Conservation (phyloP, 2,888 invertebrate species). For the Quadriops clusia region DNA sequence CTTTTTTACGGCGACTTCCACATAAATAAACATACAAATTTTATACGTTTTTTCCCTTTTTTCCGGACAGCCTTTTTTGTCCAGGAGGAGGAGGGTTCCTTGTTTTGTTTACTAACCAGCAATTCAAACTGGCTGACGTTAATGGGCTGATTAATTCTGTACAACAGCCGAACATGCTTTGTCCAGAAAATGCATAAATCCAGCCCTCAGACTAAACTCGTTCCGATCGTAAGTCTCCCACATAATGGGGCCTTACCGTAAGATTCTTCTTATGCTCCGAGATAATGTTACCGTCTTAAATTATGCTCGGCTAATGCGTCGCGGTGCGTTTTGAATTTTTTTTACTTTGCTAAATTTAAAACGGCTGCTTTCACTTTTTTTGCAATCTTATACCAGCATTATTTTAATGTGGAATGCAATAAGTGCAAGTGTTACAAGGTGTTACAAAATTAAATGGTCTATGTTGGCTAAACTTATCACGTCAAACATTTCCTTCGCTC, state of each 20-base stretch:
- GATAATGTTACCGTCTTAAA: constrained; percentile 12
- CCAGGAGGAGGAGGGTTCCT: constrained; percentile 4
- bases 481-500: not conserved
- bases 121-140: constrained; percentile 9
- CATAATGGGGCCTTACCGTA: constrained; percentile 17
- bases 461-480: not conserved
- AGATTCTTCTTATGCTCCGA: constrained; percentile 11
- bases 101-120: constrained; percentile 1
- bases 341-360: too few relatives aligned
- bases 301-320: too few relatives aligned
- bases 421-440: too few relatives aligned
- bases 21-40: constrained; percentile 4
- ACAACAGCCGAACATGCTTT: constrained; percentile 19
- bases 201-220: constrained; percentile 19
- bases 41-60: constrained; percentile 7
- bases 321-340: too few relatives aligned
- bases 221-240: constrained; percentile 20
- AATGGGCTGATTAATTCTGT: constrained; percentile 18
- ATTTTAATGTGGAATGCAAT: too few relatives aligned
- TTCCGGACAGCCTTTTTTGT: constrained; percentile 8
- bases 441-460: too few relatives aligned
- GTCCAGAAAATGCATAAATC: constrained; percentile 21
- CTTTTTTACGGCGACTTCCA: constrained; percentile 5
- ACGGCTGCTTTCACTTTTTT: too few relatives aligned
- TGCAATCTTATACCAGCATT: too few relatives aligned